phyloP scores from a whole-genome alignment of 2,888 invertebrate species.

The Pyrocoelia pectoralis region DNA sequence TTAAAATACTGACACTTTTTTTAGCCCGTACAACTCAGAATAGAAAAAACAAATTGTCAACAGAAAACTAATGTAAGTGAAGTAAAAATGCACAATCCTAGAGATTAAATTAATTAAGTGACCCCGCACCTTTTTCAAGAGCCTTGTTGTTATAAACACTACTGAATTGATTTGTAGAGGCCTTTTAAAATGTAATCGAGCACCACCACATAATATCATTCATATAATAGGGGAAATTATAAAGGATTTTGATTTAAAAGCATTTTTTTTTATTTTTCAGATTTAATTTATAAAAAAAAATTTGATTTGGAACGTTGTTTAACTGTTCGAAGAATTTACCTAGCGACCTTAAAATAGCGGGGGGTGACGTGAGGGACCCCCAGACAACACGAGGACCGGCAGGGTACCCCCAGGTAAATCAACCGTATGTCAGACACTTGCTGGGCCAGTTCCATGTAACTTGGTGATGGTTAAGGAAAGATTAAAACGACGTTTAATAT shows the following conservation, averaged over 20 bases:
- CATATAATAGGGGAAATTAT: not conserved
- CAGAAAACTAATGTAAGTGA: not conserved
- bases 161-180: not conserved
- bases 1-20: too few relatives aligned
- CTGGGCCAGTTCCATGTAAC: constrained; percentile 48
- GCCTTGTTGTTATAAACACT: not conserved
- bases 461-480: constrained; percentile 36
- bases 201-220: constrained; percentile 1
- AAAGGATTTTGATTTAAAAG: not conserved
- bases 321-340: constrained; percentile 29
- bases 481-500: constrained; percentile 8
- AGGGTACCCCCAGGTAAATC: constrained; percentile 48
- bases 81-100: not conserved
- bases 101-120: not conserved
- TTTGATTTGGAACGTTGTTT: not conserved
- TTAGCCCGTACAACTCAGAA: too few relatives aligned
- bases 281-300: not conserved
- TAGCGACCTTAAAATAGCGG: constrained; percentile 42
- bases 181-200: constrained; percentile 1
- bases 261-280: constrained; percentile 4
- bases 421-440: constrained; percentile 51
- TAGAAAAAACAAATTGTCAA: too few relatives aligned
- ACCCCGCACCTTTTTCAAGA: not conserved
- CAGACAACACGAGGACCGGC: constrained; percentile 45
- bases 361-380: constrained; percentile 43